phyloP scores from a whole-genome alignment of 2,113 vertebrate species.

The Phocoena sinus region DNA sequence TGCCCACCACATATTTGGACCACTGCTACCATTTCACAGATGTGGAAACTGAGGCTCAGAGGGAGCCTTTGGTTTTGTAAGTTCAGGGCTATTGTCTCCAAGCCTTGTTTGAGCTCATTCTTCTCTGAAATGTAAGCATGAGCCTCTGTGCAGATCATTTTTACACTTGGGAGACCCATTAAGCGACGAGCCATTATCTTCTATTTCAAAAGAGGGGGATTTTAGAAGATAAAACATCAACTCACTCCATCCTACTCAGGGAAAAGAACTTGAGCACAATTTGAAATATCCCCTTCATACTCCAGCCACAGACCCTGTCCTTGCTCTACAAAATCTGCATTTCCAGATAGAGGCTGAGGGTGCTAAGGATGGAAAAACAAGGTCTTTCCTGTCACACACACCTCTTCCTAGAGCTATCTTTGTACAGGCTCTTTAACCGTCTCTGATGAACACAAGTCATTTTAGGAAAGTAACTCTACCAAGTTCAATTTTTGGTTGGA shows the following conservation, averaged over 20 bases:
- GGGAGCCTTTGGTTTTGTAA: not conserved
- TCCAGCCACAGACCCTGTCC: not conserved
- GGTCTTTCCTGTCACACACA: fast-evolving
- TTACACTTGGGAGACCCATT: not conserved
- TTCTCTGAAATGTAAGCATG: not conserved
- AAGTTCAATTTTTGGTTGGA: not conserved
- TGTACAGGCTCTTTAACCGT: fast-evolving
- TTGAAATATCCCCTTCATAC: not conserved
- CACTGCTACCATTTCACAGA: not conserved
- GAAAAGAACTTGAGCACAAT: not conserved
- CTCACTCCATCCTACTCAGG: not conserved
- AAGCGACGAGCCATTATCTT: not conserved
- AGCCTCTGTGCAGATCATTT: not conserved
- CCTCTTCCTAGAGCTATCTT: not conserved
- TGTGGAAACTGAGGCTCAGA: not conserved
- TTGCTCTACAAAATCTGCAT: not conserved
- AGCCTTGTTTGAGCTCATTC: not conserved
- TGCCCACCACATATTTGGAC: not conserved
- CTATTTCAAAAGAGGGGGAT: not conserved
- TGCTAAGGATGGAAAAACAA: not conserved
- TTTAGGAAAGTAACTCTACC: not conserved
- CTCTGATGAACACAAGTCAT: not conserved
- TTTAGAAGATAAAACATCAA: not conserved
- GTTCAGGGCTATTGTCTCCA: not conserved
- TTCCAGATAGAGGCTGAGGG: not conserved